Evolutionary conservation across 2,888 invertebrate genomes (phyloP), one percentile per base, ranked within the genome.

Genomic region (Ectemnius cavifrons): DNA sequence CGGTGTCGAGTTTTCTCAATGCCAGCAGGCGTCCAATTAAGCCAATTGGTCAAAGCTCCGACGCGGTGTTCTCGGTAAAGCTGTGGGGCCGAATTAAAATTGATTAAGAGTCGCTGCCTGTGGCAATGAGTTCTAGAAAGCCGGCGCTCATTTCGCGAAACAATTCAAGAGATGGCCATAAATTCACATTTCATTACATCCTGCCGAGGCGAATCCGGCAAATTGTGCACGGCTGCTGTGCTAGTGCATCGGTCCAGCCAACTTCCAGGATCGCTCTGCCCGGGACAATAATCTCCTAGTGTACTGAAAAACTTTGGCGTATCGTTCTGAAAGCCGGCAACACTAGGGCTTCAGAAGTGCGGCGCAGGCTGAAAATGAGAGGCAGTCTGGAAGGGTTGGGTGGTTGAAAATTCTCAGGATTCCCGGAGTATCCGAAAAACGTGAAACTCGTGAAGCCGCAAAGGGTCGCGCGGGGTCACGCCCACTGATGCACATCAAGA

Each of bases 401-500:
- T 37, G 37, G 58, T 66, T 76, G 64, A 77, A 76, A 76, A 76
- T 76, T 71, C 71, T 71, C 76, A 63, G 67, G 64, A 18, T 63
- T 23, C 73, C 28, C 45, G 66, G 75, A 71, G 60, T 70, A 64
- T 75, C 67, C 67, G 52, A 28, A 70, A 57, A 63, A 78, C 77
- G 68, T 77, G 70, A 67, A 71, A 74, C 62, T 59, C 63, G 67
- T 37, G 37, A 37, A 37, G 37, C 20, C 67, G 56, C 70, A n/a
- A 62, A 68, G 73, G 77, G 18, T 57, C 45, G 57, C 18, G 18
- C 45, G 47, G 67, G 45, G 64, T 2, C 20, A 70, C 78, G 78
- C 77, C 73, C 78, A 74, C 77, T 63, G 71, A 75, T 78, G 75
- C 75, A 73, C 78, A 67, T 79, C 68, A 67, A 64, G 63, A 57